Conservation (phyloP, 2,888 invertebrate species). For the Chaetoderma sp. region DNA sequence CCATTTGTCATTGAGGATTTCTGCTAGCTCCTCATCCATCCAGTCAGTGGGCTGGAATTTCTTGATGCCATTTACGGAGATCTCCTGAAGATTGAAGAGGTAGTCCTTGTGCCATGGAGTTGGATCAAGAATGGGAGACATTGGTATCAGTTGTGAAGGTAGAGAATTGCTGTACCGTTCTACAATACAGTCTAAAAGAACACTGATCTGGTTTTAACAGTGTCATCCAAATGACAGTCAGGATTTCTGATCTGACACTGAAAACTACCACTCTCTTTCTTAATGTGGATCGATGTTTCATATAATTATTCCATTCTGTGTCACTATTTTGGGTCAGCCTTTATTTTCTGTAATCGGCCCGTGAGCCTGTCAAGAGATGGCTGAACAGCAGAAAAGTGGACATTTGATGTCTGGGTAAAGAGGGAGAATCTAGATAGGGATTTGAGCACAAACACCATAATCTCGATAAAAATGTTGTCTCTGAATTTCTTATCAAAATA, state of each 20-base stretch:
- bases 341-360: too few species aligned
- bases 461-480: background rate
- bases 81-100: background rate
- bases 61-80: background rate
- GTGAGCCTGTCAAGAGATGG: too few species aligned
- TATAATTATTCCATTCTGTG: too few species aligned
- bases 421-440: background rate
- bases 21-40: background rate
- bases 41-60: background rate
- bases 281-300: too few species aligned
- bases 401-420: background rate
- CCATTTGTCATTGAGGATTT: background rate
- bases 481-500: background rate
- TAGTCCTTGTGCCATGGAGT: background rate
- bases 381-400: background rate
- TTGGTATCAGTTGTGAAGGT: background rate
- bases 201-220: too few species aligned
- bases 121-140: background rate
- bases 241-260: too few species aligned
- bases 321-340: too few species aligned
- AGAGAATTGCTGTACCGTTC: background rate
- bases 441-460: background rate
- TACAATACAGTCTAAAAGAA: background rate
- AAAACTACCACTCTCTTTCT: too few species aligned
- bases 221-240: too few species aligned